A percentile compares a stretch with the other conserved stretches of the same genome.
These are phyloP conservation scores for Myrmecophaga tridactyla DNA, from an alignment of 2,113 vertebrate genomes.

Conservation along the genomic window DNA sequence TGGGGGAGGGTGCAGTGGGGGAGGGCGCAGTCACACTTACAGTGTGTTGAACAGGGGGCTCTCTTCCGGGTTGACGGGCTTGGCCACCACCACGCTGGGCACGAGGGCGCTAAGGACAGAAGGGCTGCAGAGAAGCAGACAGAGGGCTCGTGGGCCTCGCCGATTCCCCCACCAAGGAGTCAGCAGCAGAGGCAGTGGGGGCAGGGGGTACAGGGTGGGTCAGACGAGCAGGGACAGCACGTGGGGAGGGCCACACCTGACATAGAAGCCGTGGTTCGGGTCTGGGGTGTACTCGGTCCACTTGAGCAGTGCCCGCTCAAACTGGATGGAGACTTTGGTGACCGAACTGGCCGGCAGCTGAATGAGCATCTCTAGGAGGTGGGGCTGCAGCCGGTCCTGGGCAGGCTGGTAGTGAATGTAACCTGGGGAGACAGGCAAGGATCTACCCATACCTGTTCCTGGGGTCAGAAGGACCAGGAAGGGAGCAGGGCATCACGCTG, in stretches of 20 bases:
- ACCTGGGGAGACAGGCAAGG: slow-evolving; percentile 81
- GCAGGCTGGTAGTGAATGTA: slow-evolving; percentile 98
- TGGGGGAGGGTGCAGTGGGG: too few species aligned
- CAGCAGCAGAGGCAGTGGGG: background rate
- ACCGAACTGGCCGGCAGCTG: slow-evolving; percentile 95
- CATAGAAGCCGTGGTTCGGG: slow-evolving; percentile 98
- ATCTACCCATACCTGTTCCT: too few species aligned
- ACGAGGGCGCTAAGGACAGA: slow-evolving; percentile 96
- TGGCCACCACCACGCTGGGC: slow-evolving; percentile 90
- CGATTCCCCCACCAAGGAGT: background rate
- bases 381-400: slow-evolving; percentile 92
- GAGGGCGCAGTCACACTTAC: slow-evolving; percentile 83
- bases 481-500: background rate
- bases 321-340: slow-evolving; percentile 96
- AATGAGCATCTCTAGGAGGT: slow-evolving; percentile 97
- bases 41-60: slow-evolving; percentile 90
- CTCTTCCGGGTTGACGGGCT: slow-evolving; percentile 84
- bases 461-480: background rate
- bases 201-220: too few species aligned
- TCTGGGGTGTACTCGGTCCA: slow-evolving; percentile 99
- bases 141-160: accelerated
- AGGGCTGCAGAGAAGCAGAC: slow-evolving; percentile 83
- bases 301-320: slow-evolving; percentile 95
- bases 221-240: background rate
- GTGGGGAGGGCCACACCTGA: slow-evolving; percentile 84